Conservation (phyloP, 2,113 vertebrate genomes). For the Percopsis transmontana region DNA sequence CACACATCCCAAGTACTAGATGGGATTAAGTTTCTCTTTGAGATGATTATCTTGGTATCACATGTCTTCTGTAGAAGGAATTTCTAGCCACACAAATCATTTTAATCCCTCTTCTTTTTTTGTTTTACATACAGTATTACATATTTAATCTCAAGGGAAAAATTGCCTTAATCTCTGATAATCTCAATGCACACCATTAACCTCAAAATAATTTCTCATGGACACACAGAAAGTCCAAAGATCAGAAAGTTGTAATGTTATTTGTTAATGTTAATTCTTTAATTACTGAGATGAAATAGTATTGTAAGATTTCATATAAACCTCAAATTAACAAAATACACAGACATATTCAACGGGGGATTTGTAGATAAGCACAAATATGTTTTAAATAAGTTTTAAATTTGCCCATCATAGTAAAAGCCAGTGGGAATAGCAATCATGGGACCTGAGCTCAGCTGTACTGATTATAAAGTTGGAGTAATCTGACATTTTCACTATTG, state of each 20-base stretch:
- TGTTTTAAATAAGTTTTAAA: slow-evolving; percentile 23
- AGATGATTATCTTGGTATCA: slow-evolving; percentile 50
- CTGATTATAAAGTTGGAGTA: slow-evolving; percentile 31
- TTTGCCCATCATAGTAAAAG: slow-evolving; percentile 2
- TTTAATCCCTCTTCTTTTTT: slow-evolving; percentile 53
- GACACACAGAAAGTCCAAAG: slow-evolving; percentile 21
- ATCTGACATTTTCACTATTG: slow-evolving; percentile 19
- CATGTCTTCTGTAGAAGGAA: slow-evolving; percentile 43
- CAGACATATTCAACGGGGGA: slow-evolving; percentile 29
- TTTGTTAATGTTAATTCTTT: slow-evolving; percentile 31
- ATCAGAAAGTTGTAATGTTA: slow-evolving; percentile 40
- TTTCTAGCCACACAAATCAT: slow-evolving; percentile 35
- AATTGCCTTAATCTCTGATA: slow-evolving; percentile 69
- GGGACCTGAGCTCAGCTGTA: not conserved
- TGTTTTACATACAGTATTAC: slow-evolving; percentile 68
- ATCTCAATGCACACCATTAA: slow-evolving; percentile 37
- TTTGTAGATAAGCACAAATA: not conserved
- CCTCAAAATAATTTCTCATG: slow-evolving; percentile 36
- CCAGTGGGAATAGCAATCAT: not conserved
- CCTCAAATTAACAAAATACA: slow-evolving; percentile 22
- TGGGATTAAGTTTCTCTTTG: slow-evolving; percentile 48
- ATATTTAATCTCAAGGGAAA: slow-evolving; percentile 67
- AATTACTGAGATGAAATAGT: slow-evolving; percentile 16
- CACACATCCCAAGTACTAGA: not conserved
- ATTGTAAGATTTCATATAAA: slow-evolving; percentile 37